Evolutionary conservation across 2,113 vertebrate species (phyloP).

Genomic region (Indri indri): DNA sequence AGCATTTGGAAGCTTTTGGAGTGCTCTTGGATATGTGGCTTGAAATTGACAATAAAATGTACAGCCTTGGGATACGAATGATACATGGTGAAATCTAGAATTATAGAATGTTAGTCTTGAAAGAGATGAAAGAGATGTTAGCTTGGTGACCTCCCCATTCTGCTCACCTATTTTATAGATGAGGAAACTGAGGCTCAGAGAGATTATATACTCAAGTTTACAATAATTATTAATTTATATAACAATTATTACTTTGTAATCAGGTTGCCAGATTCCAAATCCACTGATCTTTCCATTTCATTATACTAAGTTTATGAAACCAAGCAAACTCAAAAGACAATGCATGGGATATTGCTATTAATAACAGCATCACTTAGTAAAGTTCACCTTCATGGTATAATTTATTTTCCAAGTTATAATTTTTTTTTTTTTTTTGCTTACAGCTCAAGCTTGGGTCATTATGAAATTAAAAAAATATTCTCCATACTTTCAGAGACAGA

Average conservation of each 20-base stretch:
- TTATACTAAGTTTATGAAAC: neutral
- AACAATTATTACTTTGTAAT: neutral
- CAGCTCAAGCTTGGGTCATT: neutral
- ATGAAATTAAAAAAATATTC: neutral
- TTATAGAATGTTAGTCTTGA: neutral
- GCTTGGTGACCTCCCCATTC: neutral
- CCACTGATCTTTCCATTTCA: neutral
- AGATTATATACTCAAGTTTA: neutral
- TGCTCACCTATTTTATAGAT: neutral
- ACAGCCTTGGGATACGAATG: neutral
- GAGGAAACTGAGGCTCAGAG: neutral
- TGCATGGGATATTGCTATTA: accelerated
- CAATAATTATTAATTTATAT: neutral
- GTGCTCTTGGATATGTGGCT: neutral
- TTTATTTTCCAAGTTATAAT: neutral
- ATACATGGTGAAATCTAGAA: neutral
- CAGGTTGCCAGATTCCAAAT: neutral
- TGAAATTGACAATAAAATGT: neutral
- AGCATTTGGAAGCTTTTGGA: neutral
- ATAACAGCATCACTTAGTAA: neutral
- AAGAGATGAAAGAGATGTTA: neutral
- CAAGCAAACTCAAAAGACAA: neutral
- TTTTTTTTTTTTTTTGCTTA: neutral
- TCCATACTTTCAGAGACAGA: neutral
- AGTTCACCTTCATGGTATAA: neutral